Evolutionary conservation across 2,797 vertebrate genomes (phyloP).

Genomic region (Hipposideros larvatus): DNA sequence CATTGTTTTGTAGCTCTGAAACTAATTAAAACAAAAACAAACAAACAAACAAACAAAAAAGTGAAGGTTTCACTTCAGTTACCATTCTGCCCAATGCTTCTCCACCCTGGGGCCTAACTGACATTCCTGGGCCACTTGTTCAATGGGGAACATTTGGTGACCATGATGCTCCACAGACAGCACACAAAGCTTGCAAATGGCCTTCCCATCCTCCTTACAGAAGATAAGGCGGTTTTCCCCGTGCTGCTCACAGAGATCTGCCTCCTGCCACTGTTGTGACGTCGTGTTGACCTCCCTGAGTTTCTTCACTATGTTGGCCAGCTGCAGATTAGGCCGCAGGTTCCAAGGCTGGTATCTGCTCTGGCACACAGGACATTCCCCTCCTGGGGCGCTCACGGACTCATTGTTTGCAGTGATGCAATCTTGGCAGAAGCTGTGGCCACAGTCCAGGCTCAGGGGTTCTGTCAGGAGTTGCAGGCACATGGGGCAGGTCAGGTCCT

Average conservation of each 20-base stretch:
- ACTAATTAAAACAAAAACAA: too few species aligned
- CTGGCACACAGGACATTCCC: not conserved
- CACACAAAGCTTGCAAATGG: too few species aligned
- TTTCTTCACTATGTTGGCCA: not conserved
- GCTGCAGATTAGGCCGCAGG: not conserved
- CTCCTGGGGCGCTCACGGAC: not conserved
- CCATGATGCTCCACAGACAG: too few species aligned
- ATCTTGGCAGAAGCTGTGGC: slow-evolving; percentile 34
- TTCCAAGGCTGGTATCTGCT: not conserved
- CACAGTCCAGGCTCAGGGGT: slow-evolving; percentile 37
- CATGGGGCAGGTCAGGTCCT: not conserved
- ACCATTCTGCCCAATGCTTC: too few species aligned
- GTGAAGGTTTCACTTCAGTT: too few species aligned
- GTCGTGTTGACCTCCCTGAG: not conserved
- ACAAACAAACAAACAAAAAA: too few species aligned
- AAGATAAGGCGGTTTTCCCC: too few species aligned
- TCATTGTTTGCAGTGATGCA: slow-evolving; percentile 7
- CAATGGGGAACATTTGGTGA: too few species aligned
- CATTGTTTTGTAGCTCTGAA: slow-evolving; percentile 53
- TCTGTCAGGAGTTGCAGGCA: not conserved
- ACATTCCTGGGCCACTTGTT: too few species aligned
- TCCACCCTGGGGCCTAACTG: too few species aligned
- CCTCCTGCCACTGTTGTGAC: not conserved
- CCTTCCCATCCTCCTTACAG: too few species aligned
- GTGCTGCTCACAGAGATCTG: not conserved